Percentiles rank a stretch among this genome's conserved stretches.
phyloP scores from a whole-genome alignment of 2,113 vertebrate species.

The Calonectris borealis region DNA sequence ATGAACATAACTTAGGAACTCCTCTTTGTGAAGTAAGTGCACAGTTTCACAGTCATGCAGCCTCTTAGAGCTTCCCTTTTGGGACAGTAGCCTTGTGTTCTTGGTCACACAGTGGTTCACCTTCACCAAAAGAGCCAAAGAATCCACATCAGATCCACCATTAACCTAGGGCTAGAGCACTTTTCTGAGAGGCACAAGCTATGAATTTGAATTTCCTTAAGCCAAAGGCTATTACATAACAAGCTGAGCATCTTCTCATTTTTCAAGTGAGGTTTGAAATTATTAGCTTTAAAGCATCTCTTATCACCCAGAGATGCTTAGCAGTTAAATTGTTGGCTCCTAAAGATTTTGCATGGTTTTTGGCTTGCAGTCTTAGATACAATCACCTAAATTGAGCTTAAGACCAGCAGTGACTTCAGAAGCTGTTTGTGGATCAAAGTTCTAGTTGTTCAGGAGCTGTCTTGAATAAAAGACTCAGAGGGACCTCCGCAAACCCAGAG shows the following conservation, averaged over 20 bases:
- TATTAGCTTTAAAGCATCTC: not conserved
- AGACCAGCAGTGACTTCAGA: not conserved
- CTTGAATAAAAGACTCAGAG: not conserved
- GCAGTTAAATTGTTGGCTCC: not conserved
- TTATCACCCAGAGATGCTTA: not conserved
- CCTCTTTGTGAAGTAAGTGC: not conserved
- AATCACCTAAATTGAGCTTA: not conserved
- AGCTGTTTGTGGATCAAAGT: not conserved
- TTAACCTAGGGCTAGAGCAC: not conserved
- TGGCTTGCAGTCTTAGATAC: not conserved
- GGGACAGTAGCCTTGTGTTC: not conserved
- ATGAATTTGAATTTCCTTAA: not conserved
- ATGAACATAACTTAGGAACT: not conserved
- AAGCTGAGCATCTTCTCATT: not conserved
- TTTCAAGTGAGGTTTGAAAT: not conserved
- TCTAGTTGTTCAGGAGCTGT: not conserved
- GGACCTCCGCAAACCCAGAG: not conserved
- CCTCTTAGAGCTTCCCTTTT: not conserved
- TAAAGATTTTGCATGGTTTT: not conserved
- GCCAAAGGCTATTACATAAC: not conserved
- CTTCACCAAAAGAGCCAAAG: not conserved
- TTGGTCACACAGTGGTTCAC: not conserved
- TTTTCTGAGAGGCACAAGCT: not conserved
- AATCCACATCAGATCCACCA: not conserved
- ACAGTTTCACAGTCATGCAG: not conserved